Conservation (phyloP, 2,888 invertebrate species). For the Automeris io region DNA sequence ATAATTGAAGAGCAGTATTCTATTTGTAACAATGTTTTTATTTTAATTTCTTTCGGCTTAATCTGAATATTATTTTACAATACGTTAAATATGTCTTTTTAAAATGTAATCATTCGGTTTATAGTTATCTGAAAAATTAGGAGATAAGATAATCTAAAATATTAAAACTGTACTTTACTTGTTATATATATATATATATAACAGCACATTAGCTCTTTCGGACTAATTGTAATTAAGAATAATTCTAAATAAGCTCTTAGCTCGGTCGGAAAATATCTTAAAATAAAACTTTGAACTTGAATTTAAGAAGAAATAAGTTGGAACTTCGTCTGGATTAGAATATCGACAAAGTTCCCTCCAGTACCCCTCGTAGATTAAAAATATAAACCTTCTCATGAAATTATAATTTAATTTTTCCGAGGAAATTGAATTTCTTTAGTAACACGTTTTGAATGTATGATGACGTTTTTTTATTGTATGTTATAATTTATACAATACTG, state of each 20-base stretch:
- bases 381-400: conserved; percentile 60
- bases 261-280: too few relatives aligned
- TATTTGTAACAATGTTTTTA: conserved; percentile 1
- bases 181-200: too few relatives aligned
- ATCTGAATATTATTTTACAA: not conserved
- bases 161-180: too few relatives aligned
- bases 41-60: not conserved
- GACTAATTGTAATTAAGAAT: too few relatives aligned
- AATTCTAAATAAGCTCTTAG: too few relatives aligned
- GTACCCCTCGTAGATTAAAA: conserved; percentile 45
- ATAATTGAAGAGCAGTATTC: conserved; percentile 7
- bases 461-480: conserved; percentile 23
- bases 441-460: conserved; percentile 40
- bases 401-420: conserved; percentile 68
- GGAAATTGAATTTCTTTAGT: conserved; percentile 33
- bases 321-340: conserved; percentile 34
- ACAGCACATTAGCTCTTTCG: too few relatives aligned
- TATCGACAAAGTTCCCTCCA: conserved; percentile 35
- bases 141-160: too few relatives aligned
- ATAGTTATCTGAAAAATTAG: too few relatives aligned
- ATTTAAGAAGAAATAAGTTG: conserved; percentile 23
- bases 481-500: conserved; percentile 1
- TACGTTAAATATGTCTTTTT: too few relatives aligned
- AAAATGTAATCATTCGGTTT: too few relatives aligned
- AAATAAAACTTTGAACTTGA: too few relatives aligned